Percentiles rank a stretch among this genome's conserved stretches.
Evolutionary conservation across 2,888 invertebrate species (phyloP).

Genomic region (Netelia virgata): DNA sequence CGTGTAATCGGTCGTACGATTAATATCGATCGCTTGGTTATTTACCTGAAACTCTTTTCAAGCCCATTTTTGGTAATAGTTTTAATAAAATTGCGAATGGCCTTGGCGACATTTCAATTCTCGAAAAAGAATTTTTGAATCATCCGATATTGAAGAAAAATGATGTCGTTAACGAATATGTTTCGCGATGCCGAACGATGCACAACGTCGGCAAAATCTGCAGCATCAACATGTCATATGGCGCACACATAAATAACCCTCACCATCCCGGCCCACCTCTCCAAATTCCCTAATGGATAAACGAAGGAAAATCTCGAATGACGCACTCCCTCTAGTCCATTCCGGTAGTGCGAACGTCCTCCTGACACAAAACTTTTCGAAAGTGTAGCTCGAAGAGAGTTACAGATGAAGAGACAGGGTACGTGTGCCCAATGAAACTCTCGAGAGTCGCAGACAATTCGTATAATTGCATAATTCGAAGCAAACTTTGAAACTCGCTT

Average conservation of each 20-base stretch:
- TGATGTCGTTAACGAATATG: no score
- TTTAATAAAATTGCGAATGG: background rate
- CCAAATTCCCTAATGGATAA: background rate
- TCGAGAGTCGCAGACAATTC: constrained; percentile 54
- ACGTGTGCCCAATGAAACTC: constrained; percentile 31
- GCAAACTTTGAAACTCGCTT: constrained; percentile 59
- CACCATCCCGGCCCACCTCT: no score
- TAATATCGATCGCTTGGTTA: no score
- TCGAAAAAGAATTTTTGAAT: background rate
- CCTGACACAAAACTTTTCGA: background rate
- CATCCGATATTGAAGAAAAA: no score
- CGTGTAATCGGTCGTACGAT: no score
- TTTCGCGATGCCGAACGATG: no score
- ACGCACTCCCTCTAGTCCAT: background rate
- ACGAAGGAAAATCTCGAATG: background rate
- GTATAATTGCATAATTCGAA: constrained; percentile 61
- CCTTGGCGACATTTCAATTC: background rate
- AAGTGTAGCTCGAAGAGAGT: background rate
- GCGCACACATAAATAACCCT: no score
- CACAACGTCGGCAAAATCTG: no score
- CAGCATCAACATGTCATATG: no score
- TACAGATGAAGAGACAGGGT: background rate
- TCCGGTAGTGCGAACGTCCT: background rate
- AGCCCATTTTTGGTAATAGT: background rate
- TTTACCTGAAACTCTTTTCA: no score